Base-by-base conservation (phyloP, 2,797 vertebrate genomes). In the Darevskia mixta region DNA sequence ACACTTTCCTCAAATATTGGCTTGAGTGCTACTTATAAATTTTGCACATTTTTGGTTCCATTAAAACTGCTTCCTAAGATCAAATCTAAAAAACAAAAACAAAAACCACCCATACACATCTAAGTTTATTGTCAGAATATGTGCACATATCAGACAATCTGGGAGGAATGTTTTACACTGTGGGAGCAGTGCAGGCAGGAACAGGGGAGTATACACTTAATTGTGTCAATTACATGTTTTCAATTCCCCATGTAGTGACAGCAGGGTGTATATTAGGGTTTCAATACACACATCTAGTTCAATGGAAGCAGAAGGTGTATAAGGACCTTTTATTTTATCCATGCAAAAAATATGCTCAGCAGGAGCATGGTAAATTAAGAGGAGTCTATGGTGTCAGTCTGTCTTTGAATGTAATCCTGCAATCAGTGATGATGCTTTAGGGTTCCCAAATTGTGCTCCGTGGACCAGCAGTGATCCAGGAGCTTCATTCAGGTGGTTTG, bases 11-110 rank as follows among this genome's bases (percentile, higher is more conserved):
- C 55, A 75, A 9, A 58, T 80, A 75, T 3, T 88, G n/a, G 10
- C 58, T 66, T 85, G 82, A 88, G 77, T 85, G 71, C 43, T 85
- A 81, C 83, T 45, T 87, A 87, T 87, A 87, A 73, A 87, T 87
- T 87, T 82, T 85, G 78, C 25, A 85, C 69, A 88, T 79, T 80
- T 85, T 81, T 20, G 55, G 69, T 80, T 81, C 58, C 55, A 88
- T 85, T 75, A 80, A 66, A 45, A 71, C 49, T 75, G 58, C 41
- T 89, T 75, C 77, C 78, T 41, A 67, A 45, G 55, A 75, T n/a
- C 18, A 66, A 88, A 85, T 76, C 78, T 81, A 75, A 76, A 88
- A 85, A 83, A 55, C 38, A 38, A 41, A 41, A 41, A 41, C 38
- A 1, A 15, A 49, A 45, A 49, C 15, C 13, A 55, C 3, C 45